A percentile compares a stretch with the other conserved stretches of the same genome.
phyloP scores from a whole-genome alignment of 2,113 vertebrate genomes.

The Apteryx owenii region DNA sequence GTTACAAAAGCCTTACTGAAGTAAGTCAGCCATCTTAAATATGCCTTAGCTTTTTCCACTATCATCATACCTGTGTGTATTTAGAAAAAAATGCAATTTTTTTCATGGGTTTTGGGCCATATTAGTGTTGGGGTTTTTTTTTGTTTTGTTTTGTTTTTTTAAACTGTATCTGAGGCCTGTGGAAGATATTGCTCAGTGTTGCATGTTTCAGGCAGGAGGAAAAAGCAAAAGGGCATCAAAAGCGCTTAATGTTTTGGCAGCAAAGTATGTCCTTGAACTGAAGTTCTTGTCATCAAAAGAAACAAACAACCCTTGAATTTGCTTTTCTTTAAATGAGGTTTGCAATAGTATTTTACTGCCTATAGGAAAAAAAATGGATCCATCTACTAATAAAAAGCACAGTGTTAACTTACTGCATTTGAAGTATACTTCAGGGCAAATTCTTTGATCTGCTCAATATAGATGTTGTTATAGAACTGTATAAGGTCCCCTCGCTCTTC shows the following conservation, averaged over 20 bases:
- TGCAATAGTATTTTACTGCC: neutral
- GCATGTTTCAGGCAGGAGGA: neutral
- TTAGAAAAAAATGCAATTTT: neutral
- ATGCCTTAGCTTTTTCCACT: rapidly evolving
- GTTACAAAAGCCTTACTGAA: neutral
- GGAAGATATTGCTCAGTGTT: neutral
- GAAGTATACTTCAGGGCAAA: slow-evolving; percentile 89
- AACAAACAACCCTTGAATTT: neutral
- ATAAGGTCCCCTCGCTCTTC: slow-evolving; percentile 91
- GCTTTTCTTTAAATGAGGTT: neutral
- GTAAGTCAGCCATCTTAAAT: neutral
- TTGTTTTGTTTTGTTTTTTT: neutral
- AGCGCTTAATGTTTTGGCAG: neutral
- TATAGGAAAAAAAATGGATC: rapidly evolving
- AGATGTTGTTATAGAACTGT: slow-evolving; percentile 90
- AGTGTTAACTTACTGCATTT: slow-evolving; percentile 58
- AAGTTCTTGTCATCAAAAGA: neutral
- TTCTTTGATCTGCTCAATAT: slow-evolving; percentile 83
- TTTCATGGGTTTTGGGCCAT: rapidly evolving
- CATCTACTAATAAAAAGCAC: neutral
- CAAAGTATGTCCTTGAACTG: neutral
- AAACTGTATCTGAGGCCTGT: neutral
- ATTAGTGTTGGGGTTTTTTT: rapidly evolving
- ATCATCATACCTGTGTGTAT: rapidly evolving
- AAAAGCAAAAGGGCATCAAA: neutral